Percentiles rank a stretch among this genome's conserved stretches.
phyloP scores from a whole-genome alignment of 2,888 invertebrate species.

The Epinotia demarniana region DNA sequence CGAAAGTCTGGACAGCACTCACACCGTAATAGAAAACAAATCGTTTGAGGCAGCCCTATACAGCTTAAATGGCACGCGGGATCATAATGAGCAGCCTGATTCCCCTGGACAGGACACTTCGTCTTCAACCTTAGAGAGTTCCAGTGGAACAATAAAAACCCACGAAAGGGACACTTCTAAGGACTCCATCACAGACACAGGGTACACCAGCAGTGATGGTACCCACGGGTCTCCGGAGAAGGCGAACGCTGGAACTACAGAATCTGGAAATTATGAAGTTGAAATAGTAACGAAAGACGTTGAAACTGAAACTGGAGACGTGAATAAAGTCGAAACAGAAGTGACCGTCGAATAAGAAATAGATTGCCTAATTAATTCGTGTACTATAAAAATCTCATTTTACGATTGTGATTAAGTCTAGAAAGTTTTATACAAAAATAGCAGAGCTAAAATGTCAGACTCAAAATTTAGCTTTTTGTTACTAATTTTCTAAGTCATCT shows the following conservation, averaged over 20 bases:
- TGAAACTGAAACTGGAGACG: conserved; percentile 8
- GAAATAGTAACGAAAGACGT: not conserved
- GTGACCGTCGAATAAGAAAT: conserved; percentile 23
- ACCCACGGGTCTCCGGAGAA: conserved; percentile 45
- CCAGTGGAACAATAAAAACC: conserved; percentile 57
- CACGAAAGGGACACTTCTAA: conserved; percentile 63
- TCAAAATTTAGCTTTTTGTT: too few species aligned
- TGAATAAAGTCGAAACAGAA: conserved; percentile 16
- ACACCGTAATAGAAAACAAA: conserved; percentile 75
- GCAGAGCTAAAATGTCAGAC: too few species aligned
- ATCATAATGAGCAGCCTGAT: conserved; percentile 48
- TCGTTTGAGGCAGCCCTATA: conserved; percentile 61
- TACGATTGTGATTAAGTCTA: conserved; percentile 49
- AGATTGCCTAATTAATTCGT: conserved; percentile 26
- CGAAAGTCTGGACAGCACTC: conserved; percentile 70
- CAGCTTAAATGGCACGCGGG: conserved; percentile 50
- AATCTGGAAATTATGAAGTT: not conserved
- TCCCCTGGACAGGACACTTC: conserved; percentile 56
- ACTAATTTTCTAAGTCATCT: too few species aligned
- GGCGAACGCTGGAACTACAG: not conserved
- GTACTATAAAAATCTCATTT: conserved; percentile 41
- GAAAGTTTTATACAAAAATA: too few species aligned
- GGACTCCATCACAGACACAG: conserved; percentile 64
- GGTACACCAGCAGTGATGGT: conserved; percentile 58
- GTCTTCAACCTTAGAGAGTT: conserved; percentile 56